Evolutionary conservation across 2,888 invertebrate species (phyloP), one percentile per base, ranked within the genome.

Genomic region (Podotricha telesiphe): DNA sequence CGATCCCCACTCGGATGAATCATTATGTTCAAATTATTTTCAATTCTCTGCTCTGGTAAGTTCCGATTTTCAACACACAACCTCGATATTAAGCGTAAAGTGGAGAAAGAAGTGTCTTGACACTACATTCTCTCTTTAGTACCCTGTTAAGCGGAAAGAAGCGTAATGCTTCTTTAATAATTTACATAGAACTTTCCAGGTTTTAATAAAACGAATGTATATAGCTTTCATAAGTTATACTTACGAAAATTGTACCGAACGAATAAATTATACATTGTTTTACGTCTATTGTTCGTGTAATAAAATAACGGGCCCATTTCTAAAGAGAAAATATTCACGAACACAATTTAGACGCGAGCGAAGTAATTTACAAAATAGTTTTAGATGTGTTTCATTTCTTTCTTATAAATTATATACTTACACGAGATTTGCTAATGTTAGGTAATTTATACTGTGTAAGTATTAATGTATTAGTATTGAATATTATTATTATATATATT

Each of bases 221-320:
- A 28, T 28, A 28, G 28, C 3, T 28, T 4, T 2, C 2, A 28
- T 28, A 28, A 50, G 48, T 37, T 62, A 22, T 62, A 37, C 48
- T 37, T 50, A 62, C 48, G 48, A 50, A 61, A 62, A 48, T 62
- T 48, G 62, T 62, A 62, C 50, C n/a, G 59, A 67, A 51, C 59
- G 51, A 62, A 67, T 62, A 67, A 67, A 55, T 22, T 61, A 67
- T 59, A 67, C 42, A 45, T 66, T 58, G 50, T 62, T 59, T 47
- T 62, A 55, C 62, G 19, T 53, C 67, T 42, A 67, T 67, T 67
- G 67, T 67, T 67, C 37, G 53, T 47, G 53, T 67, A 67, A 62
- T 53, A 59, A 67, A 67, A 61, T 67, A 67, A 67, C 67, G 62
- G 67, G 17, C 37, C 47, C 59, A 67, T 61, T 62, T 62, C 67